Percentiles rank a stretch among this genome's conserved stretches.
These are phyloP conservation scores for Cecropterus lyciades DNA, from an alignment of 1,140 invertebrate genomes.

Conservation along the genomic window DNA sequence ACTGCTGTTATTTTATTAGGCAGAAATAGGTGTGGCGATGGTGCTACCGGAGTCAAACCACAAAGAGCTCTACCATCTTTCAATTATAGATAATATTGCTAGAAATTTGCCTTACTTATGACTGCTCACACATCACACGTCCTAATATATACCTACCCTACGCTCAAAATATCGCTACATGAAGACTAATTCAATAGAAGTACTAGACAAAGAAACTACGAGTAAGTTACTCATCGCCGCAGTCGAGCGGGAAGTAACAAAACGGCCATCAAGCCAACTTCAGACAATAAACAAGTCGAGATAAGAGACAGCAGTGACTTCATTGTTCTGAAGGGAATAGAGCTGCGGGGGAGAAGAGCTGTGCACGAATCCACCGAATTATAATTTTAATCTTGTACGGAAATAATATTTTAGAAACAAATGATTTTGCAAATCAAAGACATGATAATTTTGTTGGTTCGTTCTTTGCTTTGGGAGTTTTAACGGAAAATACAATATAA, in stretches of 20 bases:
- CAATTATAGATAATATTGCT: too few relatives aligned
- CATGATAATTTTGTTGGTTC: too few relatives aligned
- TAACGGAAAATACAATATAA: too few relatives aligned
- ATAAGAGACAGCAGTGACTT: conserved; percentile 70
- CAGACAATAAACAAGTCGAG: conserved; percentile 79
- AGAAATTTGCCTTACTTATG: too few relatives aligned
- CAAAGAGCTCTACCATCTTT: too few relatives aligned
- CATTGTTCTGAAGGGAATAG: conserved; percentile 67
- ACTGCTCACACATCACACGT: too few relatives aligned
- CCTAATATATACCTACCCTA: too few relatives aligned
- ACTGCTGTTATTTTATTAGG: too few relatives aligned
- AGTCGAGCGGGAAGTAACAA: conserved; percentile 69
- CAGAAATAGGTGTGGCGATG: too few relatives aligned
- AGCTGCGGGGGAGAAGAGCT: conserved; percentile 39
- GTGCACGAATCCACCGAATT: conserved; percentile 10
- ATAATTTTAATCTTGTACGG: conserved; percentile 5
- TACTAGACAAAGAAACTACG: conserved; percentile 48
- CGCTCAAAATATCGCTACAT: too few relatives aligned
- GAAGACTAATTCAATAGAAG: conserved; percentile 34
- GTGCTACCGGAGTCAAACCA: too few relatives aligned
- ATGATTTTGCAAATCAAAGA: not conserved
- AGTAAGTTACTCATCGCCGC: conserved; percentile 69
- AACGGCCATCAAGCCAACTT: conserved; percentile 72
- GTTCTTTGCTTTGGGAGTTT: too few relatives aligned
- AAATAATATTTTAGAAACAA: not conserved